Evolutionary conservation across 2,113 vertebrate genomes (phyloP).

Genomic region (Chitala chitala): DNA sequence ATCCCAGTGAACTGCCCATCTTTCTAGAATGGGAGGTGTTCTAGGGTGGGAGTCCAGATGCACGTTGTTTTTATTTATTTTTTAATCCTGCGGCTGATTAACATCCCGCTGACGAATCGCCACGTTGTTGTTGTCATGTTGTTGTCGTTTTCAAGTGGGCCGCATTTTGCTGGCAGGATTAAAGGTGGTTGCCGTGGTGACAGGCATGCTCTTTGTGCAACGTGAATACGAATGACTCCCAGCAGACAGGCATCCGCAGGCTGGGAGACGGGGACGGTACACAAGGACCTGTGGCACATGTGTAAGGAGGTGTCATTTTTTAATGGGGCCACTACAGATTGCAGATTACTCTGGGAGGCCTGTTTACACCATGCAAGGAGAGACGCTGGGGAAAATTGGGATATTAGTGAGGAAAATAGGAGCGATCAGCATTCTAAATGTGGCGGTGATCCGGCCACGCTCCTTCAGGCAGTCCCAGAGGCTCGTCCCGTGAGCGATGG

Average conservation of each 20-base stretch:
- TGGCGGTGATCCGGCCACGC: too few species aligned
- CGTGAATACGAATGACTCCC: background rate
- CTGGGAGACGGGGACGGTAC: background rate
- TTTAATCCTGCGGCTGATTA: background rate
- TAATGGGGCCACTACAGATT: background rate
- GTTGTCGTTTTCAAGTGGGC: background rate
- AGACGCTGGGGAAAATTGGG: background rate
- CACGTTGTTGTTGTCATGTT: background rate
- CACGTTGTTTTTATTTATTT: background rate
- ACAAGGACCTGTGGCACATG: background rate
- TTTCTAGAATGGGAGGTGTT: too few species aligned
- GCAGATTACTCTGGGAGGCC: background rate
- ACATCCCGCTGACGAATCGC: background rate
- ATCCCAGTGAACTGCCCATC: too few species aligned
- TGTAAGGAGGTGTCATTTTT: background rate
- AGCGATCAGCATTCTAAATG: too few species aligned
- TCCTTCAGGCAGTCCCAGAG: too few species aligned
- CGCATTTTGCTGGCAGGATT: background rate
- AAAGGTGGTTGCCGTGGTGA: slow-evolving; percentile 17
- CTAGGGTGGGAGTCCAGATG: background rate
- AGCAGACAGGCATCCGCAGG: background rate
- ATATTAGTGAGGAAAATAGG: background rate
- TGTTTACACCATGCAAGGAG: background rate
- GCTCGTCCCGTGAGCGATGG: too few species aligned
- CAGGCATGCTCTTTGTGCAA: background rate